These are phyloP conservation scores for Eumacrocentrus americanus DNA, from an alignment of 2,888 invertebrate genomes.

Conservation along the genomic window DNA sequence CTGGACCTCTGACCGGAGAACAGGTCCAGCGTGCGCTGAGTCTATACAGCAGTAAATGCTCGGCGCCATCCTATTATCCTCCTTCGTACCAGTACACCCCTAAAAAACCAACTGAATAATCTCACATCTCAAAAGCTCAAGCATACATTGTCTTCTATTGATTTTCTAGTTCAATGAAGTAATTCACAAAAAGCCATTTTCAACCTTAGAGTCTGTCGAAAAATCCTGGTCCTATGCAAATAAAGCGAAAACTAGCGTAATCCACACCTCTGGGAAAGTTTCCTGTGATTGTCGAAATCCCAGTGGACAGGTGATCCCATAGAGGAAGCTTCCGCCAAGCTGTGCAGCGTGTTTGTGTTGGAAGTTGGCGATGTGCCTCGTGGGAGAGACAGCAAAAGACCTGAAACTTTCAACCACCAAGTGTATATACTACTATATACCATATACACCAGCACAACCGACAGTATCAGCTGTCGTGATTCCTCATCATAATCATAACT, in stretches of 20 bases:
- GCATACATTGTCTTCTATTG: neutral
- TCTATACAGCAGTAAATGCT: conserved; percentile 25
- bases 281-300: conserved; percentile 35
- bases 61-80: conserved; percentile 47
- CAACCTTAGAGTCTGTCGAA: conserved; percentile 13
- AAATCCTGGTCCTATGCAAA: conserved; percentile 47
- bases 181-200: neutral
- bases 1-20: conserved; percentile 55
- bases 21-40: conserved; percentile 49
- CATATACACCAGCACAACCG: neutral
- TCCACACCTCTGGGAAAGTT: conserved; percentile 53
- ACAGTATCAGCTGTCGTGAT: neutral
- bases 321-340: conserved; percentile 7
- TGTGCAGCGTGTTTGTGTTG: neutral
- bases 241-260: conserved; percentile 42
- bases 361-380: conserved; percentile 11
- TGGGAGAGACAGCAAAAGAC: conserved; percentile 14
- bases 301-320: conserved; percentile 31
- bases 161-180: neutral
- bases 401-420: conserved; percentile 11
- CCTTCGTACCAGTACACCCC: conserved; percentile 42
- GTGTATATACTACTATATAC: too few species aligned
- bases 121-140: neutral
- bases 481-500: neutral
- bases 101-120: neutral